Base-by-base conservation (phyloP, 2,113 vertebrate genomes). In the Passer montanus region DNA sequence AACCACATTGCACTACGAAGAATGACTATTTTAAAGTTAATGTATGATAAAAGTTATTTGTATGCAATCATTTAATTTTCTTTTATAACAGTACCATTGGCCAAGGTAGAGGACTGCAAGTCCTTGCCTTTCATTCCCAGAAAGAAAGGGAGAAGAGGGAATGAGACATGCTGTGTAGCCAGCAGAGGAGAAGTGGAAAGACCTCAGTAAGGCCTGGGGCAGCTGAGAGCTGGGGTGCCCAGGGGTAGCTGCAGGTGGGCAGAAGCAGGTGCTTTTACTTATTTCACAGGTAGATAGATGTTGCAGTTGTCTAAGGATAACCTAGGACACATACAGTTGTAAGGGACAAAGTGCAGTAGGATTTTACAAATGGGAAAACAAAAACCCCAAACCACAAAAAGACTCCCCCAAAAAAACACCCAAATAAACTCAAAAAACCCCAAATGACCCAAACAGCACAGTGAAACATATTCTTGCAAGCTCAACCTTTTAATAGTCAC, bases 211-310 rank as follows among this genome's bases (percentile, higher is more conserved):
- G 49, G 28, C 26, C 15, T 9, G 62, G 37, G 46, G 37, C 41
- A 53, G 69, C 41, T 20, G 39, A 8, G 18, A 41, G 37, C 50
- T 0, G 0, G 26, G 12, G 17, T 55, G 21, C 39, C 17, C 24
- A 69, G 39, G 7, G 14, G 28, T 2, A 4, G 39, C 43, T 58
- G 31, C 14, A 58, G 23, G 6, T 68, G 67, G 50, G 47, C 43
- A 33, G 30, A 37, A 72, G 8, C 12, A 26, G 9, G 7, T 49
- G 53, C 28, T 55, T 52, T 68, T 53, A 9, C 28, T 26, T 15
- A 16, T 67, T 66, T 68, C 41, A 37, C n/a, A 8, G 7, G 46
- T 24, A 33, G 24, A n/a, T 0, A 30, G 46, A 35, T 23, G 28
- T 23, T 43, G 15, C 21, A 33, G 27, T 13, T 55, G 13, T 49